Percentiles rank a stretch among this genome's conserved stretches.
Evolutionary conservation across 2,113 vertebrate species (phyloP).

Genomic region (Montifringilla adamsi): DNA sequence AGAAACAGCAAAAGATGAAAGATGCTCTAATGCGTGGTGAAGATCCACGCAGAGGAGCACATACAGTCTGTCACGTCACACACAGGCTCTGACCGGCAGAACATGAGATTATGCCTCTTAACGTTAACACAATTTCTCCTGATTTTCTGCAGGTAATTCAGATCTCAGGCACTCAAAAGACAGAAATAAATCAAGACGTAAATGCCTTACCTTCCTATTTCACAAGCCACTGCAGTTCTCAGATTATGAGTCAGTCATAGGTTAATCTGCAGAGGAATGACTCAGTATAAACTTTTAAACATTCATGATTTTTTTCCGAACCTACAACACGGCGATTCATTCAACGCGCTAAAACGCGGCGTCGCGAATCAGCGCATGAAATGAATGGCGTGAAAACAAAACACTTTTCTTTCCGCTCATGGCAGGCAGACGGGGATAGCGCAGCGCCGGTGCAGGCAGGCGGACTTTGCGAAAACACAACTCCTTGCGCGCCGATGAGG

Average conservation of each 20-base stretch:
- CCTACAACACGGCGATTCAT: not conserved
- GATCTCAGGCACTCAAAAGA: not conserved
- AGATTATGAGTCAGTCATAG: conserved; percentile 65
- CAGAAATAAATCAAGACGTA: conserved; percentile 1
- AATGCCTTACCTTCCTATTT: conserved; percentile 48
- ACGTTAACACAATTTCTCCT: not conserved
- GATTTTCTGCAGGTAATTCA: not conserved
- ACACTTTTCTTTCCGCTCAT: not conserved
- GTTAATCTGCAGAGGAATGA: conserved; percentile 76
- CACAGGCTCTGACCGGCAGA: not conserved
- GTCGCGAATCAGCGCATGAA: not conserved
- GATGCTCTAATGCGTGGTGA: not conserved
- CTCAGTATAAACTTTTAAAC: conserved; percentile 78
- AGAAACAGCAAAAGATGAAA: not conserved
- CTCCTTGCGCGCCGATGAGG: not conserved
- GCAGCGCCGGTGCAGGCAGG: not conserved
- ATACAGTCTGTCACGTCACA: not conserved
- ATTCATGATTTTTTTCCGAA: conserved; percentile 34
- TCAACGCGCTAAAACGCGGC: not conserved
- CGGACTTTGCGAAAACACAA: not conserved
- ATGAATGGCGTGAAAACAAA: conserved; percentile 47
- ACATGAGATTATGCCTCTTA: not conserved
- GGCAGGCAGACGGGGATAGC: not conserved
- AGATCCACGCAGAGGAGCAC: not conserved
- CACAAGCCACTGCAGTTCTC: conserved; percentile 64